phyloP scores from a whole-genome alignment of 2,888 invertebrate species.

The Parnassius smintheus region DNA sequence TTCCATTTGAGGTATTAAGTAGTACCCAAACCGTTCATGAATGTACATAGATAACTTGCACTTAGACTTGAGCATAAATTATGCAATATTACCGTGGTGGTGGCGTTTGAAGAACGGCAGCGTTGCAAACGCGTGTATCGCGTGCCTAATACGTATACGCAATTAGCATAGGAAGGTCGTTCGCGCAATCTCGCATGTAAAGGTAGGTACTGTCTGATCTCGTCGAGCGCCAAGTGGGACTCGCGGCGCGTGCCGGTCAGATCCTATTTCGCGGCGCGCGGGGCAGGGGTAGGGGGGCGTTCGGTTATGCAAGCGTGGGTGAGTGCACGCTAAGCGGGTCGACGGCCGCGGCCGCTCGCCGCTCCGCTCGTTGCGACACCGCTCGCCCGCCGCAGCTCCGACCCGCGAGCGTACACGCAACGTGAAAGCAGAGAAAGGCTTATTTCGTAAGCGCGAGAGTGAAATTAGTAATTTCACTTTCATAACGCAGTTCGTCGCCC shows the following conservation, averaged over 20 bases:
- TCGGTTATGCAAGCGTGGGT: constrained; percentile 81
- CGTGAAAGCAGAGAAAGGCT: constrained; percentile 80
- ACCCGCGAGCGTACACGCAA: constrained; percentile 39
- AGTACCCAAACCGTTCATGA: too few relatives aligned
- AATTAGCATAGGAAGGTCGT: constrained; percentile 69
- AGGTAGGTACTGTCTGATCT: constrained; percentile 35
- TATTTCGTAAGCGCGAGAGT: constrained; percentile 79
- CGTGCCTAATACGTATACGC: constrained; percentile 51
- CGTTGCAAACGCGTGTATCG: constrained; percentile 30
- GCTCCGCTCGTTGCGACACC: constrained; percentile 62
- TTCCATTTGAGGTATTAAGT: too few relatives aligned
- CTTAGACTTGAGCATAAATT: constrained; percentile 30
- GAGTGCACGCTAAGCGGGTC: constrained; percentile 86
- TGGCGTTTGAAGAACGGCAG: constrained; percentile 7
- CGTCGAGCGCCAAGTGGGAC: constrained; percentile 54
- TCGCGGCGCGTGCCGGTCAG: constrained; percentile 47
- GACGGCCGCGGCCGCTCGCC: constrained; percentile 77
- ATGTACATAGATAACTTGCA: not conserved
- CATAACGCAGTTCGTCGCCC: constrained; percentile 67
- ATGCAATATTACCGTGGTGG: constrained; percentile 30
- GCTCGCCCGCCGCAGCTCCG: constrained; percentile 38
- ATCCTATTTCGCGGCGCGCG: constrained; percentile 64
- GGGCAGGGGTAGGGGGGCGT: constrained; percentile 40
- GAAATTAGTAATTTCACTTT: constrained; percentile 80
- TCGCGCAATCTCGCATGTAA: constrained; percentile 43